Conservation (phyloP, 1,140 invertebrate genomes). For the Drosophila biarmipes region DNA sequence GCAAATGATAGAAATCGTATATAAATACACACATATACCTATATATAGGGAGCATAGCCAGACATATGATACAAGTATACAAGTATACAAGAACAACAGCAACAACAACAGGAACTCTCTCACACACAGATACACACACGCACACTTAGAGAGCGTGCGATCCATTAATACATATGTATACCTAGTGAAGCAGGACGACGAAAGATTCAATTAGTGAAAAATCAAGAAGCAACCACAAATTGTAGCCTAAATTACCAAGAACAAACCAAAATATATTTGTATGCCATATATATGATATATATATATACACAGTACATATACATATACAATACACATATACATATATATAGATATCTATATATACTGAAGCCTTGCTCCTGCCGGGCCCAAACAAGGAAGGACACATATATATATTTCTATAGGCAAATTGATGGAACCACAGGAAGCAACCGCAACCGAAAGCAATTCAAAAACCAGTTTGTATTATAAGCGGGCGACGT, state of each 20-base stretch:
- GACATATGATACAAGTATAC: slow-evolving; percentile 37
- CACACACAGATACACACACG: slow-evolving; percentile 28
- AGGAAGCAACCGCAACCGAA: slow-evolving; percentile 25
- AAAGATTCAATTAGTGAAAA: slow-evolving; percentile 71
- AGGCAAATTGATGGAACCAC: slow-evolving; percentile 33
- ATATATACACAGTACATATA: slow-evolving; percentile 31
- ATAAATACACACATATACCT: slow-evolving; percentile 26
- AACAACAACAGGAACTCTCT: slow-evolving; percentile 18
- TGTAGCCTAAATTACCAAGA: slow-evolving; percentile 59
- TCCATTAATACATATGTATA: slow-evolving; percentile 58
- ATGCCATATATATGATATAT: slow-evolving; percentile 48
- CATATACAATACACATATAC: slow-evolving; percentile 1
- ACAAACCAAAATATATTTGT: slow-evolving; percentile 62
- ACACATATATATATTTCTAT: slow-evolving; percentile 63
- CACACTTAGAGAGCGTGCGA: slow-evolving; percentile 25
- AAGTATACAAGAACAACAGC: no score
- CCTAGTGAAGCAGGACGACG: slow-evolving; percentile 44
- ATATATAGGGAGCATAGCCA: slow-evolving; percentile 72
- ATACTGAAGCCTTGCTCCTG: slow-evolving; percentile 32
- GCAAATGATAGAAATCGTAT: slow-evolving; percentile 41
- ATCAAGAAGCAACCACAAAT: slow-evolving; percentile 51
- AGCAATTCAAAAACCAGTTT: slow-evolving; percentile 36
- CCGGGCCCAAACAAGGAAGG: slow-evolving; percentile 45
- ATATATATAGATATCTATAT: slow-evolving; percentile 22
- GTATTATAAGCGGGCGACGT: slow-evolving; percentile 37